phyloP scores from a whole-genome alignment of 2,888 invertebrate species.

The Hypercompe scribonia region DNA sequence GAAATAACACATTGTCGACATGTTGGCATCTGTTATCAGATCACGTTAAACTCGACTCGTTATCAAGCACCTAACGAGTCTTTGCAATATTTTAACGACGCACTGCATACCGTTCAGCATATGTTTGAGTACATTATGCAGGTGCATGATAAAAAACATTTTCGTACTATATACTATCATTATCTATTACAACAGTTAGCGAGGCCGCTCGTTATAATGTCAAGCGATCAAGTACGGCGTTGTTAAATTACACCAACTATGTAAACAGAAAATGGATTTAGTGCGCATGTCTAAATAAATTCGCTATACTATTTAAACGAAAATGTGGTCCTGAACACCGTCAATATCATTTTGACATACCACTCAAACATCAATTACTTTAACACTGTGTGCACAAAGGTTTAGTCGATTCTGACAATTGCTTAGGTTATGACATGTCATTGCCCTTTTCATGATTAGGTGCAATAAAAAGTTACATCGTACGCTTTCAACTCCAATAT shows the following conservation, averaged over 20 bases:
- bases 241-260: constrained; percentile 13
- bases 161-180: constrained; percentile 4
- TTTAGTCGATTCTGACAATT: constrained; percentile 16
- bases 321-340: neutral
- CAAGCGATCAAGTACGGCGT: constrained; percentile 4
- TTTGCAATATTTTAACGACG: constrained; percentile 48
- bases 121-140: constrained; percentile 16
- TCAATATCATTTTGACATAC: constrained; percentile 6
- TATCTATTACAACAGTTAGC: constrained; percentile 14
- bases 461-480: constrained; percentile 30
- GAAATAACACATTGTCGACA: constrained; percentile 31
- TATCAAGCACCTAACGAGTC: constrained; percentile 46
- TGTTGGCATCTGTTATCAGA: constrained; percentile 46
- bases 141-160: constrained; percentile 18
- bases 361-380: constrained; percentile 17
- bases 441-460: constrained; percentile 23
- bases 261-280: constrained; percentile 14
- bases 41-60: constrained; percentile 40
- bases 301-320: constrained; percentile 4
- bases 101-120: constrained; percentile 22
- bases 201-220: constrained; percentile 18
- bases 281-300: neutral
- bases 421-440: constrained; percentile 10
- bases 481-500: constrained; percentile 6
- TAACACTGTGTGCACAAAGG: neutral